Evolutionary conservation across 2,888 invertebrate genomes (phyloP).

Genomic region (Mythimna lalbum): DNA sequence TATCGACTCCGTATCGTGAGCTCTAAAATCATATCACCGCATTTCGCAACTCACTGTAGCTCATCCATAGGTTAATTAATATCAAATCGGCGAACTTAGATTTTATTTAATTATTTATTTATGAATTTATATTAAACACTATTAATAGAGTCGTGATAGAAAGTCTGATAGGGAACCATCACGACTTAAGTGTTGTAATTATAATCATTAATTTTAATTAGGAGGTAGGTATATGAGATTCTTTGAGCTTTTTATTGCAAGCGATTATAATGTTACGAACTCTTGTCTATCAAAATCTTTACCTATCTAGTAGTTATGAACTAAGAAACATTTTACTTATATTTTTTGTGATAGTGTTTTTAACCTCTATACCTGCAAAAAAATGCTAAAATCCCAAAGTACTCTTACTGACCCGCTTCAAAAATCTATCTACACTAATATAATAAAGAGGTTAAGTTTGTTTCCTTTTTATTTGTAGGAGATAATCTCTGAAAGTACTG

Average conservation of each 20-base stretch:
- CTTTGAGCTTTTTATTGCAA: conserved; percentile 22
- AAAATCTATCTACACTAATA: too few species aligned
- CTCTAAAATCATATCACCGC: conserved; percentile 22
- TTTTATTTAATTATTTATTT: conserved; percentile 41
- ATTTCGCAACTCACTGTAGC: conserved; percentile 49
- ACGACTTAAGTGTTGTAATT: conserved; percentile 40
- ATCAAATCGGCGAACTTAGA: conserved; percentile 48
- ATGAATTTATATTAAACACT: conserved; percentile 28
- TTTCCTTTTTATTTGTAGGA: too few species aligned
- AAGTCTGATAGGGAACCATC: conserved; percentile 40
- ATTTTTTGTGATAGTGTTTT: too few species aligned
- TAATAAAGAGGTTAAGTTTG: too few species aligned
- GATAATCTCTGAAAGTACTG: too few species aligned
- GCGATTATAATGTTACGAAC: conserved; percentile 27
- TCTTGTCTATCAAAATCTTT: conserved; percentile 28
- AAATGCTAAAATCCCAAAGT: too few species aligned
- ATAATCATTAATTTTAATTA: conserved; percentile 39
- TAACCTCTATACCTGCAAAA: too few species aligned
- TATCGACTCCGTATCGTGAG: conserved; percentile 42
- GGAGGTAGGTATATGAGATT: conserved; percentile 1
- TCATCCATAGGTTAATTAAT: conserved; percentile 56
- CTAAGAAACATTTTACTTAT: not conserved
- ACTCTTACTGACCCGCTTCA: too few species aligned
- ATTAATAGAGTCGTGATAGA: conserved; percentile 55
- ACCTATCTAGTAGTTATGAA: not conserved